Conservation (phyloP, 2,888 invertebrate species). For the Eristalis arbustorum region DNA sequence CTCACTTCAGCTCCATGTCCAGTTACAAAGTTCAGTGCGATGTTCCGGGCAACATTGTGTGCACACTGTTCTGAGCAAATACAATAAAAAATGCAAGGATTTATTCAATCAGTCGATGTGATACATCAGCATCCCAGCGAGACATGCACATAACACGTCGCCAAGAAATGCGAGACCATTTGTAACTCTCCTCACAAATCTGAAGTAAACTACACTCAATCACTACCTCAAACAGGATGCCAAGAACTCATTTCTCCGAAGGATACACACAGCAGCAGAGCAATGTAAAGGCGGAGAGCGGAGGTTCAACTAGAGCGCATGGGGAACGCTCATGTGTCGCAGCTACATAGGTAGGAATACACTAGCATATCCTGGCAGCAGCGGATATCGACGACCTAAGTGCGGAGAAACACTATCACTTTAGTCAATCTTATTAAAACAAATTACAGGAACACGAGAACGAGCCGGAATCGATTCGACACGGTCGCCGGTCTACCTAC, state of each 20-base stretch:
- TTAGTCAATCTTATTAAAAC: conserved; percentile 70
- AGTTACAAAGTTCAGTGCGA: not conserved
- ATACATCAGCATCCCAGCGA: conserved; percentile 37
- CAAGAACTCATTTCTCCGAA: conserved; percentile 50
- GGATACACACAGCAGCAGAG: conserved; percentile 7
- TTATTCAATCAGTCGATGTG: conserved; percentile 39
- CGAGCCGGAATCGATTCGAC: conserved; percentile 41
- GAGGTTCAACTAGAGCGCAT: conserved; percentile 5
- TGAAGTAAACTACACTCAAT: conserved; percentile 64
- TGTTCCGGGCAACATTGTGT: not conserved
- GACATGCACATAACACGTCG: conserved; percentile 25
- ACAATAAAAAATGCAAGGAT: conserved; percentile 35
- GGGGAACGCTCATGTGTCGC: conserved; percentile 11
- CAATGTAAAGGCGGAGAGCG: not conserved
- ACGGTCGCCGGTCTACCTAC: not conserved
- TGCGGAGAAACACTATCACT: conserved; percentile 66
- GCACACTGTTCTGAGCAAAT: not conserved
- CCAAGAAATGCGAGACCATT: conserved; percentile 60
- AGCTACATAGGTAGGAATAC: not conserved
- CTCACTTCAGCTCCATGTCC: not conserved
- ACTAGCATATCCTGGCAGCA: conserved; percentile 36
- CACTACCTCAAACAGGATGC: conserved; percentile 61
- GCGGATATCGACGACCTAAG: conserved; percentile 63
- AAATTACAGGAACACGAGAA: conserved; percentile 63
- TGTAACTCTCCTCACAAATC: conserved; percentile 56